Conservation (phyloP, 2,797 vertebrate genomes). For the Phataginus tricuspis region DNA sequence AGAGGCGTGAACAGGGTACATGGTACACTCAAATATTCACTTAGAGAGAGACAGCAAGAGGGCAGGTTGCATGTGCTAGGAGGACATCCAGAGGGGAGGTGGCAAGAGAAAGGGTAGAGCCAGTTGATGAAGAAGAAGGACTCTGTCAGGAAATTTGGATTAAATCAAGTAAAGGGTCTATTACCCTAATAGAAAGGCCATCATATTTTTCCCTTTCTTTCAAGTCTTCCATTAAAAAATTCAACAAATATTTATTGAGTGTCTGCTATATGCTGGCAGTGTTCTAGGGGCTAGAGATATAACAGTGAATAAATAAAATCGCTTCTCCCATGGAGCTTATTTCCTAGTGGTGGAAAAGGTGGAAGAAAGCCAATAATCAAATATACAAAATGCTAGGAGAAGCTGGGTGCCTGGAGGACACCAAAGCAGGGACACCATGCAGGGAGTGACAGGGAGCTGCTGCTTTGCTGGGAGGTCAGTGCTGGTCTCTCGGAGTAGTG, state of each 20-base stretch:
- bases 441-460: not conserved
- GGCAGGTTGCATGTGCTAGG: not conserved
- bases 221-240: not conserved
- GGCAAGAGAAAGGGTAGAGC: not conserved
- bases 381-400: not conserved
- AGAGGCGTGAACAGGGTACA: not conserved
- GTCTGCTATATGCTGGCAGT: not conserved
- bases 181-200: not conserved
- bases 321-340: not conserved
- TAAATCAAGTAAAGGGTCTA: not conserved
- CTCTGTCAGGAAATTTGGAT: not conserved
- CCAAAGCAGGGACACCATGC: not conserved
- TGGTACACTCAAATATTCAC: not conserved
- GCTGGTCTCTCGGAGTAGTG: not conserved
- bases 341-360: not conserved
- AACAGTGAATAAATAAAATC: not conserved
- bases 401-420: not conserved
- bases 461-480: not conserved
- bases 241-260: not conserved
- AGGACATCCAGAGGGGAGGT: not conserved
- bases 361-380: not conserved
- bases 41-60: not conserved
- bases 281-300: not conserved
- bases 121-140: not conserved
- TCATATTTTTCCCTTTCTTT: not conserved